Evolutionary conservation across 2,888 invertebrate species (phyloP).

Genomic region (Diploptera punctata): DNA sequence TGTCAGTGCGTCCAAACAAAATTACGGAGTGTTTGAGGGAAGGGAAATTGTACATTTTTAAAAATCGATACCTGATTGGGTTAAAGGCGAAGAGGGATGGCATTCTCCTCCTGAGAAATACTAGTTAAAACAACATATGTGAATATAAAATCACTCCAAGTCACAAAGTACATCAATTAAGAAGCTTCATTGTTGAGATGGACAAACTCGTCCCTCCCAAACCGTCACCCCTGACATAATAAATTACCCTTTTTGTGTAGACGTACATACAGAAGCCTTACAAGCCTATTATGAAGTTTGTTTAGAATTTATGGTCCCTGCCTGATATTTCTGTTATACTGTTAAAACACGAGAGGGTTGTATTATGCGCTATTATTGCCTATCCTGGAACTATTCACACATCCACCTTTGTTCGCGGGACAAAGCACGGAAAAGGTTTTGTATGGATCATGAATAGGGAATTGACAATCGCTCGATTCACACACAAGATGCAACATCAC

Average conservation of each 20-base stretch:
- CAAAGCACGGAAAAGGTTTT: conserved; percentile 39
- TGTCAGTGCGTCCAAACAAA: too few relatives aligned
- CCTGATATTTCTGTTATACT: conserved; percentile 40
- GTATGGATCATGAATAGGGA: conserved; percentile 39
- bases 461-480: conserved; percentile 38
- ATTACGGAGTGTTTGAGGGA: too few relatives aligned
- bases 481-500: conserved; percentile 42
- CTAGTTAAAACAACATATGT: too few relatives aligned
- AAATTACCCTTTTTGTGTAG: conserved; percentile 42
- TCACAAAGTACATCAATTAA: conserved; percentile 1
- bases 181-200: background rate
- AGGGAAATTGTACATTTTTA: too few relatives aligned
- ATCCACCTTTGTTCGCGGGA: conserved; percentile 39
- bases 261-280: conserved; percentile 37
- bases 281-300: conserved; percentile 44
- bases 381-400: conserved; percentile 44
- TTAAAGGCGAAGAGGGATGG: too few relatives aligned
- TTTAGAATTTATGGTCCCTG: conserved; percentile 43
- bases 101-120: too few relatives aligned
- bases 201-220: too few relatives aligned
- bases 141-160: too few relatives aligned
- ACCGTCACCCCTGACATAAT: conserved; percentile 40
- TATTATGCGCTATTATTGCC: conserved; percentile 44
- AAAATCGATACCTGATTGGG: too few relatives aligned
- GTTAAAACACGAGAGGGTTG: conserved; percentile 39